A percentile compares a stretch with the other conserved stretches of the same genome.
Evolutionary conservation across 2,113 vertebrate genomes (phyloP).

Genomic region (Malaclemys terrapin): DNA sequence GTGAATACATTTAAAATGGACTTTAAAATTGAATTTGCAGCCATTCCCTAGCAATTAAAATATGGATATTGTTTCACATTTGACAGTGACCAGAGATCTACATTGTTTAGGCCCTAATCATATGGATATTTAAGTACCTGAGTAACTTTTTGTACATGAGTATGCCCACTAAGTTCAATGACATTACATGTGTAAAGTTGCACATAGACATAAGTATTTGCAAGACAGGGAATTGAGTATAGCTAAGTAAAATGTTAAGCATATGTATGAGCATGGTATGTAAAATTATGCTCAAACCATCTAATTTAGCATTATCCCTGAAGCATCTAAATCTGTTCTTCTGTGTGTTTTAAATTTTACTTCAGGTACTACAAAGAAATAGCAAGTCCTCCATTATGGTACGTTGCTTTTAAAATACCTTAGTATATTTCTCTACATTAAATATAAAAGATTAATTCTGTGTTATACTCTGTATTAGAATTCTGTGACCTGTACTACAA

Average conservation of each 20-base stretch:
- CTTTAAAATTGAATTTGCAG: not conserved
- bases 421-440: not conserved
- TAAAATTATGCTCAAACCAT: constrained; percentile 7
- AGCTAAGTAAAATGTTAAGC: not conserved
- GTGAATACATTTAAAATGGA: not conserved
- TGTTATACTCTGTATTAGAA: constrained; percentile 33
- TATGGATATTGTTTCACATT: not conserved
- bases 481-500: constrained; percentile 39
- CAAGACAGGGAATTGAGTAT: not conserved
- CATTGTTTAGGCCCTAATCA: not conserved
- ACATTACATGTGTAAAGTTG: not conserved
- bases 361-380: constrained; percentile 4
- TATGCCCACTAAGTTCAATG: not conserved
- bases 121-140: not conserved
- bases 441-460: constrained; percentile 35
- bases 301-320: not conserved
- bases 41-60: not conserved
- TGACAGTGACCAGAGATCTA: not conserved
- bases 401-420: not conserved
- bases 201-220: not conserved
- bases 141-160: not conserved
- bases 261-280: not conserved
- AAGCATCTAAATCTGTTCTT: constrained; percentile 26
- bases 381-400: constrained; percentile 35
- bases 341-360: constrained; percentile 55